Conservation (phyloP, 2,888 invertebrate genomes). For the Amphipyra tragopoginis region DNA sequence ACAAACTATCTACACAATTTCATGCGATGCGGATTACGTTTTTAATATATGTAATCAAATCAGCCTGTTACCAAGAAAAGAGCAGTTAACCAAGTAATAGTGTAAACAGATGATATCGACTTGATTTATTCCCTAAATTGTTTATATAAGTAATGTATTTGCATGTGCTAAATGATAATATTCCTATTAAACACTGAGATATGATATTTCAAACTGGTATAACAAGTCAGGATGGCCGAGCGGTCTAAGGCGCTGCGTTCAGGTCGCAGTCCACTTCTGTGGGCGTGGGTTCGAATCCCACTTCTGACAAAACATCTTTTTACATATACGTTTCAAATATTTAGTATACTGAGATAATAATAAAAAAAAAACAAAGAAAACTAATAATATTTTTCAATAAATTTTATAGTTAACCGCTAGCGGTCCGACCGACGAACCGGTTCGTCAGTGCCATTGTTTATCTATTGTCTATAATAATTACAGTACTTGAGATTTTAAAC, state of each 20-base stretch:
- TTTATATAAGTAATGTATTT: not conserved
- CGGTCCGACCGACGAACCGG: too few species aligned
- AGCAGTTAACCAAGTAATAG: too few species aligned
- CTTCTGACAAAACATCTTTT: conserved; percentile 70
- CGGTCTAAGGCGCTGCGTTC: conserved; percentile 80
- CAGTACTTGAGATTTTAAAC: too few species aligned
- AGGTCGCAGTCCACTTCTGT: conserved; percentile 80
- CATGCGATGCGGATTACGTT: too few species aligned
- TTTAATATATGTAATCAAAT: too few species aligned
- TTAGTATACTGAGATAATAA: not conserved
- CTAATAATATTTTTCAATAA: too few species aligned
- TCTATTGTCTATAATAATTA: too few species aligned
- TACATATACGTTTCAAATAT: conserved; percentile 2
- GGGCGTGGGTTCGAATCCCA: conserved; percentile 81
- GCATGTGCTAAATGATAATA: not conserved
- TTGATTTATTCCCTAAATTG: not conserved
- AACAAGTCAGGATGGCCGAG: conserved; percentile 75
- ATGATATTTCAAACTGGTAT: not conserved
- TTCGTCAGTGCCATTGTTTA: too few species aligned
- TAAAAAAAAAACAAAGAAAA: not conserved
- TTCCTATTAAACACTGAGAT: not conserved
- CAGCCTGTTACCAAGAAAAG: too few species aligned
- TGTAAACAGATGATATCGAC: too few species aligned
- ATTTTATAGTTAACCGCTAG: too few species aligned
- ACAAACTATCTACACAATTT: too few species aligned